phyloP scores from a whole-genome alignment of 2,113 vertebrate species.

The Ardeotis arabs region DNA sequence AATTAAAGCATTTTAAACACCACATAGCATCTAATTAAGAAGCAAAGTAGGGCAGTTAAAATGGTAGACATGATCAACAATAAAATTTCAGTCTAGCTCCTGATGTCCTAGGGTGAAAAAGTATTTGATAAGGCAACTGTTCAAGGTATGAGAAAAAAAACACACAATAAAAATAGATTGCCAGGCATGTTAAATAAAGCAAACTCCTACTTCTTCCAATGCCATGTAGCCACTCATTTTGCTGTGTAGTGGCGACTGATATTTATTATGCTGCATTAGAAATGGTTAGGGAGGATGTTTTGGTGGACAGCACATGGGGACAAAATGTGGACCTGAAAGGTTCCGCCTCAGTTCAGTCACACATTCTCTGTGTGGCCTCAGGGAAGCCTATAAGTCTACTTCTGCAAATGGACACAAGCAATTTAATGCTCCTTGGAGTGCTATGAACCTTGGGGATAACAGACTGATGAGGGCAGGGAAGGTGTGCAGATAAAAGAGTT shows the following conservation, averaged over 20 bases:
- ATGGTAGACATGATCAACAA: neutral
- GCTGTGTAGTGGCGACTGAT: neutral
- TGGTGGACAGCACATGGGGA: accelerated
- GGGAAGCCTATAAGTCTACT: neutral
- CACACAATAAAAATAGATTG: neutral
- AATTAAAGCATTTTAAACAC: conserved; percentile 6
- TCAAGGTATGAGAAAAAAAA: neutral
- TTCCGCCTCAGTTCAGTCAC: neutral
- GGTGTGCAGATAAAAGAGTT: accelerated
- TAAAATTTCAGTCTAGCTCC: neutral
- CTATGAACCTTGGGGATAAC: neutral
- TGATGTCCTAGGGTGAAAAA: neutral
- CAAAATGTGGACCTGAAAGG: neutral
- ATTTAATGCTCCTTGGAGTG: neutral
- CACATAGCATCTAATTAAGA: neutral
- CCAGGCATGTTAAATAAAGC: neutral
- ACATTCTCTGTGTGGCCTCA: neutral
- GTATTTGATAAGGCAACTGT: neutral
- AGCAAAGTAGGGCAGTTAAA: neutral
- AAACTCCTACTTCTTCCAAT: neutral
- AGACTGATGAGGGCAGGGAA: neutral
- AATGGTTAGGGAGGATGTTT: neutral
- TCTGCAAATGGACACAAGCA: neutral
- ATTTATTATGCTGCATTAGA: neutral
- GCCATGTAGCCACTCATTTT: neutral